Conservation (phyloP, 2,888 invertebrate species). For the Melangyna quadrimaculata region DNA sequence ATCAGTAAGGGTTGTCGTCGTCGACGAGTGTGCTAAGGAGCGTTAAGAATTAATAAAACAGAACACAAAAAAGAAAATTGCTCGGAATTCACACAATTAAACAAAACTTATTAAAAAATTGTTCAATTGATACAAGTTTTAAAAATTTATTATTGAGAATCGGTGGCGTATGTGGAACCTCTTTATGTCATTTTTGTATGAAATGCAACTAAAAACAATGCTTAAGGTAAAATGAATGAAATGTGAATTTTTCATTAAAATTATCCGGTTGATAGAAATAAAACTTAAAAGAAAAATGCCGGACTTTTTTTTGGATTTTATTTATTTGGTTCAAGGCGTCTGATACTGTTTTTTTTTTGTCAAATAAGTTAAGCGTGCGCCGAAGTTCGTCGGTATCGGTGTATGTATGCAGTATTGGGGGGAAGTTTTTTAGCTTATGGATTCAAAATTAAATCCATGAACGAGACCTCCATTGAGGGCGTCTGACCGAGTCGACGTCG, state of each 20-base stretch:
- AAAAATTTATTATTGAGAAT: not conserved
- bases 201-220: constrained; percentile 14
- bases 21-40: constrained; percentile 46
- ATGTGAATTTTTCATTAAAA: constrained; percentile 1
- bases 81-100: constrained; percentile 38
- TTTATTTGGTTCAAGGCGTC: constrained; percentile 32
- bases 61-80: not conserved
- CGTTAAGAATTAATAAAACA: constrained; percentile 40
- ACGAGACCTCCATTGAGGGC: constrained; percentile 80
- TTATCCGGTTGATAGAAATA: constrained; percentile 8
- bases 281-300: constrained; percentile 24
- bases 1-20: constrained; percentile 73
- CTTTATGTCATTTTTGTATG: not conserved
- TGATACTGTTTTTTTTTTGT: constrained; percentile 8
- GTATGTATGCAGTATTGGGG: constrained; percentile 39
- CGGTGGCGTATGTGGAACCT: not conserved
- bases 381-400: constrained; percentile 37
- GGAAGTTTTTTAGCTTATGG: constrained; percentile 45
- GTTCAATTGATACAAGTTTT: not conserved
- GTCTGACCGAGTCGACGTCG: constrained; percentile 72
- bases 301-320: constrained; percentile 12
- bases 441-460: constrained; percentile 75
- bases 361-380: constrained; percentile 55
- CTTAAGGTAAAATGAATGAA: constrained; percentile 39
- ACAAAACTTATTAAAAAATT: not conserved